Percentiles rank a stretch among this genome's conserved stretches.
Evolutionary conservation across 2,888 invertebrate genomes (phyloP).

Genomic region (Eubasilissa splendida): DNA sequence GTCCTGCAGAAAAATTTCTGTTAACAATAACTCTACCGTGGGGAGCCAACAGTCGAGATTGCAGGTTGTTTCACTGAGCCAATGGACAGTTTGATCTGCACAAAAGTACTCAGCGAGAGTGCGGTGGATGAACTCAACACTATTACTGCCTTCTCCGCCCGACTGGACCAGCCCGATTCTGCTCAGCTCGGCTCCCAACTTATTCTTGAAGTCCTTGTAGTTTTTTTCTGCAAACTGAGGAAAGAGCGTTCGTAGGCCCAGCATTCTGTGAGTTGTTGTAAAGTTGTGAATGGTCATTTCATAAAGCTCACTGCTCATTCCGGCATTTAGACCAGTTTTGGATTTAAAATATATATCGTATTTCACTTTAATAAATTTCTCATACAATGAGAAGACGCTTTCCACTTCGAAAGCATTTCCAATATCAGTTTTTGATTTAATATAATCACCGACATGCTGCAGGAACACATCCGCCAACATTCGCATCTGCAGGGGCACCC

Average conservation of each 20-base stretch:
- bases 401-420: not conserved
- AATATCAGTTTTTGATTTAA: not conserved
- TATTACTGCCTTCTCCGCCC: not conserved
- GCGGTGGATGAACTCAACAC: not conserved
- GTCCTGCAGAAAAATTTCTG: not conserved
- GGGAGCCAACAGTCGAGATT: not conserved
- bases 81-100: not conserved
- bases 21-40: not conserved
- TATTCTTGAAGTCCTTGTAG: not conserved
- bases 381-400: not conserved
- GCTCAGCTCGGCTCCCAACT: not conserved
- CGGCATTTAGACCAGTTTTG: not conserved
- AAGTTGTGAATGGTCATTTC: not conserved
- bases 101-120: not conserved
- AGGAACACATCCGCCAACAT: conserved; percentile 1
- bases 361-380: not conserved
- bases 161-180: not conserved
- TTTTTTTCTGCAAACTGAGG: not conserved
- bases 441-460: not conserved
- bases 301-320: not conserved
- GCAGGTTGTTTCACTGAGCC: not conserved
- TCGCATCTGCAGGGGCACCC: not conserved
- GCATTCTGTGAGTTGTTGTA: not conserved
- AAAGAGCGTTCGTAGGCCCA: not conserved
- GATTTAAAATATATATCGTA: not conserved